Conservation (phyloP, 92 coral and sea anemone genomes). For the Metridium senile region DNA sequence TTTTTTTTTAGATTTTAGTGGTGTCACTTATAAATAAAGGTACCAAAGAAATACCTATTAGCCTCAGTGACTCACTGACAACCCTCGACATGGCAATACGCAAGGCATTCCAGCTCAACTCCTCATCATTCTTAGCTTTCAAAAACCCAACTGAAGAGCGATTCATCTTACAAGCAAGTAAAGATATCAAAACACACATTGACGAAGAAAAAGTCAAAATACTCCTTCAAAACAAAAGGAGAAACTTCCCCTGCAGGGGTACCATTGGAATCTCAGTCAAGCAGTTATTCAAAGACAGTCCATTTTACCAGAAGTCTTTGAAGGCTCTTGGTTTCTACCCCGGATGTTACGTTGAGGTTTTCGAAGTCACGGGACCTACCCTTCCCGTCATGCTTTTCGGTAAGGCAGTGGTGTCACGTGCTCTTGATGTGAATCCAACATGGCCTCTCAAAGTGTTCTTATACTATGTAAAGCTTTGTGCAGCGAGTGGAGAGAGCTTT, state of each 20-base stretch:
- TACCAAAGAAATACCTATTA: constrained; percentile 40
- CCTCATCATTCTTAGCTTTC: constrained; percentile 42
- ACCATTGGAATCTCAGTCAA: constrained; percentile 33
- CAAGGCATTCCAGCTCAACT: constrained; percentile 41
- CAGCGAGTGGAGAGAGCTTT: constrained; percentile 39
- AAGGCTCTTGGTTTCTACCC: constrained; percentile 38
- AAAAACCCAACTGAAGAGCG: constrained; percentile 37
- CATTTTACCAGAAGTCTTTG: constrained; percentile 43
- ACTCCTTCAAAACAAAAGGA: constrained; percentile 51
- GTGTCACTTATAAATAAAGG: constrained; percentile 46
- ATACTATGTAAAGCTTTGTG: constrained; percentile 39
- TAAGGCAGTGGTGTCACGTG: constrained; percentile 48
- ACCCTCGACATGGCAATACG: constrained; percentile 51
- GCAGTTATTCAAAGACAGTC: constrained; percentile 49
- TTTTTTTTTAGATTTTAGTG: constrained; percentile 32
- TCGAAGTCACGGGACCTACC: constrained; percentile 67
- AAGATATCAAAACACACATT: constrained; percentile 35
- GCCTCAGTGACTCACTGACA: constrained; percentile 31
- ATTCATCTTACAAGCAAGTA: constrained; percentile 38
- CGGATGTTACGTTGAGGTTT: constrained; percentile 57
- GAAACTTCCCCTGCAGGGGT: constrained; percentile 57
- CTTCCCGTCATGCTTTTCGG: constrained; percentile 63
- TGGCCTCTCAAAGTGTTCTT: constrained; percentile 54
- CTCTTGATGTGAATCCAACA: constrained; percentile 61
- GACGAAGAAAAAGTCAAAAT: constrained; percentile 53